phyloP scores from a whole-genome alignment of 1,140 invertebrate genomes.

The Plodia interpunctella region DNA sequence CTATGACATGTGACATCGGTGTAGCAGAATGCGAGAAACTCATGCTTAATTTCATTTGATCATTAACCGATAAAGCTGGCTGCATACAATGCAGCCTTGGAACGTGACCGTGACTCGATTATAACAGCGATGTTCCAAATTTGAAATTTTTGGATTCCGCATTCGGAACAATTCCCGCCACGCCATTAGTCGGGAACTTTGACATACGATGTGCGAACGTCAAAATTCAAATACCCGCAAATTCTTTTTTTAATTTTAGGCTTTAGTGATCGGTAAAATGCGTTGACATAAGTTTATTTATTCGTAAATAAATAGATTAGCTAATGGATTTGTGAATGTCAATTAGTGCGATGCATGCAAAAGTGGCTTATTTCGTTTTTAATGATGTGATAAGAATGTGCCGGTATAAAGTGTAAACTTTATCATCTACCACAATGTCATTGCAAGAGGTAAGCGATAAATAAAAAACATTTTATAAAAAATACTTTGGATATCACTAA shows the following conservation, averaged over 20 bases:
- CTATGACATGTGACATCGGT: constrained; percentile 29
- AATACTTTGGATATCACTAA: not conserved
- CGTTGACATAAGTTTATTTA: not conserved
- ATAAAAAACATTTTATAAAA: not conserved
- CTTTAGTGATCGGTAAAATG: not conserved
- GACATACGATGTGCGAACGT: not conserved
- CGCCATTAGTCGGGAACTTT: constrained; percentile 13
- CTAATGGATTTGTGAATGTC: constrained; percentile 15
- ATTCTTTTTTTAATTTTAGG: not conserved
- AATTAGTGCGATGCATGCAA: constrained; percentile 21
- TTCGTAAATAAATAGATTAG: constrained; percentile 11
- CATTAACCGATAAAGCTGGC: constrained; percentile 41
- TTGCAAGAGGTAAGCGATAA: constrained; percentile 58
- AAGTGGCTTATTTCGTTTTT: constrained; percentile 34
- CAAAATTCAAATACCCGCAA: constrained; percentile 8
- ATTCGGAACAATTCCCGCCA: constrained; percentile 22
- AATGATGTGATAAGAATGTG: constrained; percentile 45
- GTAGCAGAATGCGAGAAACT: constrained; percentile 31
- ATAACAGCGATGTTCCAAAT: constrained; percentile 30
- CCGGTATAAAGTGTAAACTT: constrained; percentile 43
- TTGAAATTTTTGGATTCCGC: constrained; percentile 46
- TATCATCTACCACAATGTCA: constrained; percentile 47
- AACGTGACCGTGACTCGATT: constrained; percentile 36
- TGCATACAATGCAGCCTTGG: constrained; percentile 43
- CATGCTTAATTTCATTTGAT: constrained; percentile 54